Conservation (phyloP, 2,113 vertebrate species). For the Chitala chitala region DNA sequence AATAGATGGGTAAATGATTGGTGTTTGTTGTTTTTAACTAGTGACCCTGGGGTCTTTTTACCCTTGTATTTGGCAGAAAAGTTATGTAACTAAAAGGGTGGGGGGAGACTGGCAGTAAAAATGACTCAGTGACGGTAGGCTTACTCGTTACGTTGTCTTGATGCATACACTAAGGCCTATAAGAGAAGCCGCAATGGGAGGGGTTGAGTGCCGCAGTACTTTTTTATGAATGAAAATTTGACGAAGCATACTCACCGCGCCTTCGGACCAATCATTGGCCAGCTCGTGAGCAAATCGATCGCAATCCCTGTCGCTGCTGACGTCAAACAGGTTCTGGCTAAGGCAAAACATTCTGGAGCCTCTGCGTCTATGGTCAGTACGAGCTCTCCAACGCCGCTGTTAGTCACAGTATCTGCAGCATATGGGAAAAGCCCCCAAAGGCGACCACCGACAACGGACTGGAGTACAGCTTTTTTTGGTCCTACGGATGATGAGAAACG, state of each 20-base stretch:
- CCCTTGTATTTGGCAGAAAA: background rate
- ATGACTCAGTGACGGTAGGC: background rate
- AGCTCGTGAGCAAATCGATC: constrained; percentile 44
- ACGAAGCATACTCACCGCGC: constrained; percentile 29
- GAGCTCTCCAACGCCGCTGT: constrained; percentile 25
- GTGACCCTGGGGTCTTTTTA: background rate
- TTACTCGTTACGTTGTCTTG: constrained; percentile 32
- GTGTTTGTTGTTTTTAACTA: background rate
- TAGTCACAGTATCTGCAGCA: background rate
- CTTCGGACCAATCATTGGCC: constrained; percentile 30
- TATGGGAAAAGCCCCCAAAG: background rate
- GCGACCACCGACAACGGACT: background rate
- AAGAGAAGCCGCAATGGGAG: constrained; percentile 66
- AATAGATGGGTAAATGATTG: background rate
- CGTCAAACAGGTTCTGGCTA: constrained; percentile 49
- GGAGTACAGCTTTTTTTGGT: background rate
- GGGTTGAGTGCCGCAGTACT: constrained; percentile 63
- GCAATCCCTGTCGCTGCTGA: constrained; percentile 46
- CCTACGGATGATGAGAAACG: constrained; percentile 12
- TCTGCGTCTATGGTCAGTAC: constrained; percentile 47
- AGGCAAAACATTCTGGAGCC: constrained; percentile 43
- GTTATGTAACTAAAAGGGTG: background rate
- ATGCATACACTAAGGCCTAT: constrained; percentile 22
- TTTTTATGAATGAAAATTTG: constrained; percentile 79
- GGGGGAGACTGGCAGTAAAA: background rate